Evolutionary conservation across 2,797 vertebrate genomes (phyloP).

Genomic region (Epinephelus coioides): DNA sequence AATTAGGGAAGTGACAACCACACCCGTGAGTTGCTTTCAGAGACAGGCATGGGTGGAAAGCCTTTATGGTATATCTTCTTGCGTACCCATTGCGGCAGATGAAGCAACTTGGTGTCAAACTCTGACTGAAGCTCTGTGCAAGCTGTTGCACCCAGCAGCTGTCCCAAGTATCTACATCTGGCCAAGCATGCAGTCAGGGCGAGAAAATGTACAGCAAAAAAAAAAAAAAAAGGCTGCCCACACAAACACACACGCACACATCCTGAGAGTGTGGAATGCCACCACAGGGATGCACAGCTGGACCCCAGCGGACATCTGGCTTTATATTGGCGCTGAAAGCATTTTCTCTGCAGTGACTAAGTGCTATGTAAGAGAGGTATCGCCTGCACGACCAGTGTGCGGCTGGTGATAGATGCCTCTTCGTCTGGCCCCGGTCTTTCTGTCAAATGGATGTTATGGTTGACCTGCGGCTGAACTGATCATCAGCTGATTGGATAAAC

Average conservation of each 20-base stretch:
- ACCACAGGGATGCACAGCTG: constrained; percentile 71
- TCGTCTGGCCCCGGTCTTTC: constrained; percentile 39
- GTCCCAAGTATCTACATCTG: constrained; percentile 56
- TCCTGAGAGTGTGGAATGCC: constrained; percentile 62
- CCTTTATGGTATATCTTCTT: constrained; percentile 10
- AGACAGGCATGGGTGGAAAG: constrained; percentile 22
- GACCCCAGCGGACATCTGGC: constrained; percentile 72
- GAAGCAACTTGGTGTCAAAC: constrained; percentile 45
- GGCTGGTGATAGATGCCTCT: constrained; percentile 34
- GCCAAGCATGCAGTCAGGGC: constrained; percentile 56
- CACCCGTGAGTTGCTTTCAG: constrained; percentile 46
- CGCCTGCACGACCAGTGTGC: constrained; percentile 7
- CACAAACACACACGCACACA: constrained; percentile 51
- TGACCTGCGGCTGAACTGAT: constrained; percentile 70
- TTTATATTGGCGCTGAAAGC: constrained; percentile 37
- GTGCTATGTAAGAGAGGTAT: constrained; percentile 23
- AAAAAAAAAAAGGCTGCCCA: constrained; percentile 40
- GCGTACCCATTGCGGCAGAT: constrained; percentile 30
- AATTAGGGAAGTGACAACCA: constrained; percentile 43
- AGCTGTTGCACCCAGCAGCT: constrained; percentile 63
- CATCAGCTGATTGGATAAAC: constrained; percentile 78
- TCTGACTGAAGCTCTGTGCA: constrained; percentile 33
- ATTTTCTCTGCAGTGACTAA: constrained; percentile 45
- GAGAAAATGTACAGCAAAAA: constrained; percentile 59
- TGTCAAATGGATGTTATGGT: constrained; percentile 52